phyloP scores from a whole-genome alignment of 1,140 invertebrate genomes.

The Aricia agestis region DNA sequence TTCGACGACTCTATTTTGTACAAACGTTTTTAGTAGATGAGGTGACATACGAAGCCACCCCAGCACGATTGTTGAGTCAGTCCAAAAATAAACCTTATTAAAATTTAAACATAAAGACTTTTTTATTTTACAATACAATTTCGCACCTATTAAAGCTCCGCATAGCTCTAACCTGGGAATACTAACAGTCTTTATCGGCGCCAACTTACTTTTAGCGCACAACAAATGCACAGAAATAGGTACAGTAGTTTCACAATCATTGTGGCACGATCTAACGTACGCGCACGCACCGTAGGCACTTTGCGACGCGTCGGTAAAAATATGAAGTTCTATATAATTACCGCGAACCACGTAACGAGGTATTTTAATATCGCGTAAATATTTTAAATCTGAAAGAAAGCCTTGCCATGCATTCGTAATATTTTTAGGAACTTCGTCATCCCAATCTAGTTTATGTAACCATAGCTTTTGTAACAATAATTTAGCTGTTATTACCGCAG shows the following conservation, averaged over 20 bases:
- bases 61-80: conserved; percentile 57
- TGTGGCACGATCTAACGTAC: conserved; percentile 9
- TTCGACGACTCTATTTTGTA: conserved; percentile 48
- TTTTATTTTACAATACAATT: no score
- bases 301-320: conserved; percentile 10
- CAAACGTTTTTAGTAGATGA: conserved; percentile 47
- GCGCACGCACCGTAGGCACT: conserved; percentile 16
- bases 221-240: conserved; percentile 26
- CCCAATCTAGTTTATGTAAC: conserved; percentile 38
- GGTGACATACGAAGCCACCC: conserved; percentile 45
- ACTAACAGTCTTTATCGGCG: background rate
- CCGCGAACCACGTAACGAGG: background rate
- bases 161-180: no score
- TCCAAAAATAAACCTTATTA: conserved; percentile 27
- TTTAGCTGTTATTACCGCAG: conserved; percentile 36
- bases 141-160: no score
- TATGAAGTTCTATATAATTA: background rate
- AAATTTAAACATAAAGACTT: no score
- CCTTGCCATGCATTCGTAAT: background rate
- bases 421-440: conserved; percentile 30
- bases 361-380: background rate
- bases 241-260: conserved; percentile 27
- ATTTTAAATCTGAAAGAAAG: background rate
- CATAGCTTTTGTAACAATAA: conserved; percentile 48
- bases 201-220: conserved; percentile 6